Percentiles rank a stretch among this genome's conserved stretches.
phyloP scores from a whole-genome alignment of 2,113 vertebrate species.

The Labeo rohita region DNA sequence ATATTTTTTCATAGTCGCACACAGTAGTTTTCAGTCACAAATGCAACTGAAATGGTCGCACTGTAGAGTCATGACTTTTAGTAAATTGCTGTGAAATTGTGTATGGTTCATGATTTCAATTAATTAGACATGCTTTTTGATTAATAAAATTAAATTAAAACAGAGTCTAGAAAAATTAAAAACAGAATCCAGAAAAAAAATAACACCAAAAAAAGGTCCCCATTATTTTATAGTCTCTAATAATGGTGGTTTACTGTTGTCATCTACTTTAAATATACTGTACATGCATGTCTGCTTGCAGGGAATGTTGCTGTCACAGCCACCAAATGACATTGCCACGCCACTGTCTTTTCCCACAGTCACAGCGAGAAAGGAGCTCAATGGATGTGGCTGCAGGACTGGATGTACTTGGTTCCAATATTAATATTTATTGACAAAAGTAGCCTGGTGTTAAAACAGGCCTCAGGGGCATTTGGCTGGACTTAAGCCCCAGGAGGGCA shows the following conservation, averaged over 20 bases:
- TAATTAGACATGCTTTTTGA: too few relatives aligned
- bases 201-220: too few relatives aligned
- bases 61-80: too few relatives aligned
- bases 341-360: conserved; percentile 13
- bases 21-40: too few relatives aligned
- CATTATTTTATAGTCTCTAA: background rate
- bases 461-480: conserved; percentile 66
- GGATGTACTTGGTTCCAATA: conserved; percentile 65
- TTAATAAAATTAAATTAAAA: too few relatives aligned
- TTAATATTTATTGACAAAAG: conserved; percentile 74
- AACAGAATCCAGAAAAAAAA: too few relatives aligned
- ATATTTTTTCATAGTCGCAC: too few relatives aligned
- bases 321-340: conserved; percentile 29
- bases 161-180: too few relatives aligned
- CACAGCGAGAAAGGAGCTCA: conserved; percentile 37
- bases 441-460: conserved; percentile 71
- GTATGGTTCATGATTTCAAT: too few relatives aligned
- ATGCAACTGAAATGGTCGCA: too few relatives aligned
- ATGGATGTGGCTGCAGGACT: conserved; percentile 61
- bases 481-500: conserved; percentile 71
- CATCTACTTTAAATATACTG: background rate
- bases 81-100: too few relatives aligned
- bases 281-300: background rate
- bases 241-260: background rate
- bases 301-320: background rate